Percentiles rank a stretch among this genome's conserved stretches.
These are phyloP conservation scores for Apis laboriosa DNA, from an alignment of 1,140 invertebrate genomes.

Conservation along the genomic window DNA sequence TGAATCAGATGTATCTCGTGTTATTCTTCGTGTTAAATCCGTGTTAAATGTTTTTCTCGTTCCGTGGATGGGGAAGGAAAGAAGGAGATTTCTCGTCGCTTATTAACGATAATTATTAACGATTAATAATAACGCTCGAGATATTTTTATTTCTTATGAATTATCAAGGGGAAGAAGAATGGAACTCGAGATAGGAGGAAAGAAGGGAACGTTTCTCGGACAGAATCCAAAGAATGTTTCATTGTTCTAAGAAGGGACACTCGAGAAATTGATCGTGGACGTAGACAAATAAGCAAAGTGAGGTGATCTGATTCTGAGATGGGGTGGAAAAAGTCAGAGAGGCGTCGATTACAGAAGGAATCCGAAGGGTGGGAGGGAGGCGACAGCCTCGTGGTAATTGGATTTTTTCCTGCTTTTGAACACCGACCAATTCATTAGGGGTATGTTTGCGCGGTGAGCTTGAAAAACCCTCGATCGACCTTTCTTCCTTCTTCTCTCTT, in stretches of 20 bases:
- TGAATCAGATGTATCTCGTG: too few species aligned
- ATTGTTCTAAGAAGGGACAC: not conserved
- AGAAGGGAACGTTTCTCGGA: not conserved
- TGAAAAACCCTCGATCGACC: constrained; percentile 24
- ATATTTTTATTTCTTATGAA: too few species aligned
- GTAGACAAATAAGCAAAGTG: not conserved
- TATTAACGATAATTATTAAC: too few species aligned
- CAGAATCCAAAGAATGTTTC: constrained; percentile 3
- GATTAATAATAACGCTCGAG: too few species aligned
- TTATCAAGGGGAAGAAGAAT: too few species aligned
- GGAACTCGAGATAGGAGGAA: too few species aligned
- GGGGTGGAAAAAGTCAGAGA: not conserved
- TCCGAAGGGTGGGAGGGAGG: not conserved
- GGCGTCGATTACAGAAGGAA: constrained; percentile 4
- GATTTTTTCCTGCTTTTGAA: constrained; percentile 39
- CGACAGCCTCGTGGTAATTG: constrained; percentile 16
- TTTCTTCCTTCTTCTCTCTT: too few species aligned
- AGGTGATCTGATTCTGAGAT: too few species aligned
- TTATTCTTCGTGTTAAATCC: too few species aligned
- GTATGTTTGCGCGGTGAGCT: constrained; percentile 31
- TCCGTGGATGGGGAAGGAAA: too few species aligned
- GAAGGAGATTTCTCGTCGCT: too few species aligned
- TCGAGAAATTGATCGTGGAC: not conserved
- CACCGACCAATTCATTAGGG: constrained; percentile 41
- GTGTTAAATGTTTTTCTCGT: too few species aligned